Evolutionary conservation across 2,797 vertebrate genomes (phyloP), one percentile per base, ranked within the genome.

Genomic region (Halcyon leucocephala): DNA sequence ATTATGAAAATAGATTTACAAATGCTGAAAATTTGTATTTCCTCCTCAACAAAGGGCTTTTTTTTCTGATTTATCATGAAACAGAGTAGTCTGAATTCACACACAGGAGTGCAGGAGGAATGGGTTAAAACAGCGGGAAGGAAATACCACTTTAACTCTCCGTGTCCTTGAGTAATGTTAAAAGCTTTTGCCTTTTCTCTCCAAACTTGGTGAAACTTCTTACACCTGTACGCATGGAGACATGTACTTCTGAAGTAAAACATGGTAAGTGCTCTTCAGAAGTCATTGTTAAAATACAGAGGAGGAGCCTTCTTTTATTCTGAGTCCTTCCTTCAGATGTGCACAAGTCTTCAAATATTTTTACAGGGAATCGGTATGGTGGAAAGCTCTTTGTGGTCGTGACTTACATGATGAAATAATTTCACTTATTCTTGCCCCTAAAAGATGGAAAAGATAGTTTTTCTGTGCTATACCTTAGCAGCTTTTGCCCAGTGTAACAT

Each of bases 281-380:
- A 93, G 80, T 42, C 71, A 61, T 77, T 82, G 62, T 71, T 91
- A 97, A 94, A 95, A 91, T 46, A 85, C 55, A 84, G 91, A 93
- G 88, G 88, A 93, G 70, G 88, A 71, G 91, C 88, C 33, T 72
- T 86, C 82, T 90, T 95, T 89, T 70, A 66, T 92, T 73, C 77
- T 7, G 31, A 78, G 49, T 25, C 31, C 9, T 92, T 87, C 41
- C 81, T 93, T 97, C 66, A 83, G 71, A 88, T 73, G 69, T 80
- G 73, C 57, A 33, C 44, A 86, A 37, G n/a, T 20, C 66, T 89
- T 72, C 64, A 72, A 85, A 44, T 55, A 42, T 55, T 96, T 65
- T 81, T 87, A 49, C 37, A 44, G 31, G 25, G 65, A 89, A 81
- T 83, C 3, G 8, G 29, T 65, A 16, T 61, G 55, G 29, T 81